phyloP scores from a whole-genome alignment of 2,888 invertebrate species.

The Syritta pipiens region DNA sequence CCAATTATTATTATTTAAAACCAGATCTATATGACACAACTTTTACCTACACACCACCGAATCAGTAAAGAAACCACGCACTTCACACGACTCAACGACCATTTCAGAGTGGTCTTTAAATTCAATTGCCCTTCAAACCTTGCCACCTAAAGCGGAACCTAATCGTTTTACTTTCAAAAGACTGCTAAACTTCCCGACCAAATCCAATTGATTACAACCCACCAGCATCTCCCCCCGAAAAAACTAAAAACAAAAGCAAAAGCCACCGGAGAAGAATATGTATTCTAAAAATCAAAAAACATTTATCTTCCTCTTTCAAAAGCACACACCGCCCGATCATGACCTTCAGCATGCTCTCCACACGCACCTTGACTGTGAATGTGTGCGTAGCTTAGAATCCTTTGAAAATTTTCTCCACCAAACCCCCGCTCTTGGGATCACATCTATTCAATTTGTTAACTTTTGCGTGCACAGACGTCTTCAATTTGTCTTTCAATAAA shows the following conservation, averaged over 20 bases:
- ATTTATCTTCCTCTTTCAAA: constrained; percentile 59
- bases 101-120: too few species aligned
- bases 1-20: too few species aligned
- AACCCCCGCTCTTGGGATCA: not conserved
- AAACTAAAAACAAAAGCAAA: constrained; percentile 1
- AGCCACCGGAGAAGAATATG: constrained; percentile 23
- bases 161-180: too few species aligned
- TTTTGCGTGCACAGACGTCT: constrained; percentile 67
- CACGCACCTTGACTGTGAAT: not conserved
- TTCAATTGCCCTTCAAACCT: too few species aligned
- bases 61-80: too few species aligned
- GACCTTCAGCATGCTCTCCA: constrained; percentile 22
- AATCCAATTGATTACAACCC: too few species aligned
- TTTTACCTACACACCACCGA: too few species aligned
- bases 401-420: constrained; percentile 39
- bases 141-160: too few species aligned
- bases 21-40: too few species aligned
- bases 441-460: constrained; percentile 65
- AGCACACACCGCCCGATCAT: constrained; percentile 11
- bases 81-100: too few species aligned
- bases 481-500: constrained; percentile 68
- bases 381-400: constrained; percentile 35
- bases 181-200: too few species aligned
- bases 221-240: too few species aligned
- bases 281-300: constrained; percentile 45